phyloP scores from a whole-genome alignment of 2,888 invertebrate species.

The Apeira syringaria region DNA sequence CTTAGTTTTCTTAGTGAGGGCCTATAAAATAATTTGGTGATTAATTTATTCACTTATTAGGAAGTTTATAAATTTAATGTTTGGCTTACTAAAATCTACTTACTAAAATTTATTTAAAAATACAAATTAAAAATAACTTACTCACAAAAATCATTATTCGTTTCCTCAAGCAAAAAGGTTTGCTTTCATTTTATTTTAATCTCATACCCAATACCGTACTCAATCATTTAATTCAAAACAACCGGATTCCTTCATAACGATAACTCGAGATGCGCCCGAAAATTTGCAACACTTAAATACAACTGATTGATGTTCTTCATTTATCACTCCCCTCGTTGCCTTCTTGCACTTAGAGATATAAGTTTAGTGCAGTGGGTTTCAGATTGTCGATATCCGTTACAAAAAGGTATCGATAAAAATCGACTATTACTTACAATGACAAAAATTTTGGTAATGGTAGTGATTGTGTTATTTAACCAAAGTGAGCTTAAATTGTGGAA shows the following conservation, averaged over 20 bases:
- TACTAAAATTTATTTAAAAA: too few species aligned
- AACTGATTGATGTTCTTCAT: conserved; percentile 80
- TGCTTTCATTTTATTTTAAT: conserved; percentile 16
- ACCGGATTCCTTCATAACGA: conserved; percentile 54
- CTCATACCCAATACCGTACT: conserved; percentile 20
- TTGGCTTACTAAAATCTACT: too few species aligned
- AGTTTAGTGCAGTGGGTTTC: conserved; percentile 1
- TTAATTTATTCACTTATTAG: too few species aligned
- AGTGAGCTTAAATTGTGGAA: too few species aligned
- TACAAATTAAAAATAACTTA: too few species aligned
- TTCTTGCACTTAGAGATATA: conserved; percentile 35
- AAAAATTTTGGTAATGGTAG: too few species aligned
- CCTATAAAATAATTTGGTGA: too few species aligned
- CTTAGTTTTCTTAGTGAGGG: too few species aligned
- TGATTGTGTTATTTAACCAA: too few species aligned
- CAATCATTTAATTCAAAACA: conserved; percentile 58
- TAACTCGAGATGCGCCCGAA: conserved; percentile 61
- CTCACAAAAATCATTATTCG: conserved; percentile 6
- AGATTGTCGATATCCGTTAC: background rate
- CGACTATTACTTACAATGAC: too few species aligned
- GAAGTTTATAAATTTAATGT: too few species aligned
- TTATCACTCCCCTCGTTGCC: conserved; percentile 79
- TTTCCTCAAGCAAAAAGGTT: background rate
- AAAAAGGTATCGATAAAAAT: too few species aligned
- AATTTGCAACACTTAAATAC: conserved; percentile 80